Conservation (phyloP, 2,888 invertebrate species). For the Machimus atricapillus region DNA sequence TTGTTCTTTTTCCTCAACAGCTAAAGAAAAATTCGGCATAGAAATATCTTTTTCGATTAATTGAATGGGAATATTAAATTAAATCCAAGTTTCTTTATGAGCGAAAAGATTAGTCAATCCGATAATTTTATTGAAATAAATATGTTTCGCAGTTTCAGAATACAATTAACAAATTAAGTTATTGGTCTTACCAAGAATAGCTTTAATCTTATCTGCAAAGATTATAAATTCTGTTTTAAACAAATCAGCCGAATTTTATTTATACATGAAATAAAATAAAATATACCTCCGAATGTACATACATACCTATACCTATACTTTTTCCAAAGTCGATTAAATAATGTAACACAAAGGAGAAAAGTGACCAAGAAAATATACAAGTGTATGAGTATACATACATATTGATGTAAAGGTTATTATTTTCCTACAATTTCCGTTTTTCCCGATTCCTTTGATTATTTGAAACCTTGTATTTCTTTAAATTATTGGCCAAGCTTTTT, state of each 20-base stretch:
- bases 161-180: no score
- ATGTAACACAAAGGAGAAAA: no score
- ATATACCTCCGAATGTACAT: no score
- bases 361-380: no score
- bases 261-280: no score
- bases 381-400: no score
- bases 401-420: no score
- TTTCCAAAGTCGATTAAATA: no score
- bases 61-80: not conserved
- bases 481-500: not conserved
- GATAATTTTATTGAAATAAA: not conserved
- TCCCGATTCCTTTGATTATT: not conserved
- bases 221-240: no score
- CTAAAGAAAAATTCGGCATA: not conserved
- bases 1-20: not conserved
- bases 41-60: not conserved
- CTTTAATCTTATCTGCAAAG: no score
- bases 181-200: no score
- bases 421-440: not conserved
- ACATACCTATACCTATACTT: no score
- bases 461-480: not conserved
- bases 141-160: not conserved
- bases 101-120: not conserved
- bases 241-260: not conserved
- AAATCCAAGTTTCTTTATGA: not conserved